Conservation (phyloP, 2,113 vertebrate species). For the Lycocorax pyrrhopterus region DNA sequence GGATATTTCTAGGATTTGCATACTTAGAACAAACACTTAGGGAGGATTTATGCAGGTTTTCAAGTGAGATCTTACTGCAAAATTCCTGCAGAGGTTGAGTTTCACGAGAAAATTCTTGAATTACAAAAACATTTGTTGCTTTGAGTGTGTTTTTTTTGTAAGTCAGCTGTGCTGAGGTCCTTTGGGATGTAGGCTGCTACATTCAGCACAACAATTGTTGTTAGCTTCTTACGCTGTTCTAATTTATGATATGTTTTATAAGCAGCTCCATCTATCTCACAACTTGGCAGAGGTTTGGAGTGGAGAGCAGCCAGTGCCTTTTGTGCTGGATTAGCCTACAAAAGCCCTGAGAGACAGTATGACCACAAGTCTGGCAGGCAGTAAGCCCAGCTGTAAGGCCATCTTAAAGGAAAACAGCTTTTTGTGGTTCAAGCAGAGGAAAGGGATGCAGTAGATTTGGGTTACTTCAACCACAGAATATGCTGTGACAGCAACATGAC, state of each 20-base stretch:
- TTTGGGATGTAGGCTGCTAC: not conserved
- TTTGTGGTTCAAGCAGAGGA: not conserved
- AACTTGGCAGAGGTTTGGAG: not conserved
- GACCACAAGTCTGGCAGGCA: not conserved
- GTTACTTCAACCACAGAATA: not conserved
- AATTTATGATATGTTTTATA: not conserved
- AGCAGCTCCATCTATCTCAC: not conserved
- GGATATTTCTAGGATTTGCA: not conserved
- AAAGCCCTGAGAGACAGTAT: not conserved
- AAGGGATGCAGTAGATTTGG: not conserved
- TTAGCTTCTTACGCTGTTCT: not conserved
- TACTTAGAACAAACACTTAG: not conserved
- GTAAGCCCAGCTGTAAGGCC: not conserved
- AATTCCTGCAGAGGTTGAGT: not conserved
- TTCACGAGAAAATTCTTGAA: not conserved
- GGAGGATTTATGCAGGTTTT: not conserved
- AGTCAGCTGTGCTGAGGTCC: not conserved
- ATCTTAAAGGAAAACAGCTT: not conserved
- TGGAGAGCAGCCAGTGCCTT: not conserved
- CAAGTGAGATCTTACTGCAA: not conserved
- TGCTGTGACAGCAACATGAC: not conserved
- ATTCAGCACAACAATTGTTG: not conserved
- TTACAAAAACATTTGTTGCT: not conserved
- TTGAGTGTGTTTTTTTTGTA: not conserved
- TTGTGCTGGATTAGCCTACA: not conserved